A percentile compares a stretch with the other conserved stretches of the same genome.
phyloP scores from a whole-genome alignment of 2,797 vertebrate species.

The Distichodus sexfasciatus region DNA sequence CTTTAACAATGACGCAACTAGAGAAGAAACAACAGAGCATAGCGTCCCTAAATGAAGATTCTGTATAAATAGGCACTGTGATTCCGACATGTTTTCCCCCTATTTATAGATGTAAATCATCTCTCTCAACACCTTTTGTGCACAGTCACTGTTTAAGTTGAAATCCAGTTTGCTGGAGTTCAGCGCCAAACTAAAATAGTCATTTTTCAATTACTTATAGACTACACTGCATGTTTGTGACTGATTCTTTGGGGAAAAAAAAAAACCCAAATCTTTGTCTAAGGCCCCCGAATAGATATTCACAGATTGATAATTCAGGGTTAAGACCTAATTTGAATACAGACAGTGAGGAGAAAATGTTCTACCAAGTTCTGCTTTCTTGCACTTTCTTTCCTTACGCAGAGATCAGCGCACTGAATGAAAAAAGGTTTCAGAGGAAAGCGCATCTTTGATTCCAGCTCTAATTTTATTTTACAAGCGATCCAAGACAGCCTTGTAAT shows the following conservation, averaged over 20 bases:
- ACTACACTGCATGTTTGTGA: not conserved
- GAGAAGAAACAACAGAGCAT: too few relatives aligned
- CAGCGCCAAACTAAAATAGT: not conserved
- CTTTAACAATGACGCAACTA: too few relatives aligned
- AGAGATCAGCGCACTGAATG: slow-evolving; percentile 57
- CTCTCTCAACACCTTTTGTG: not conserved
- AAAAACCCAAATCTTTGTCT: not conserved
- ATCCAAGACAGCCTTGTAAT: slow-evolving; percentile 29
- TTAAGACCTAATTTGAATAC: not conserved
- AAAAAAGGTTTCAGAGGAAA: slow-evolving; percentile 46
- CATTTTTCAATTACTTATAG: not conserved
- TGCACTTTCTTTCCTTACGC: slow-evolving; percentile 51
- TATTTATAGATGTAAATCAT: not conserved
- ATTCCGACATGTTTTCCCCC: too few relatives aligned
- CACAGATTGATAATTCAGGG: not conserved
- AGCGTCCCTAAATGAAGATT: too few relatives aligned
- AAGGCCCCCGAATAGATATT: not conserved
- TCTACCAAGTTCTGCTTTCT: slow-evolving; percentile 61
- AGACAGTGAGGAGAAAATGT: not conserved
- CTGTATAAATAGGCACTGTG: too few relatives aligned
- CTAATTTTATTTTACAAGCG: slow-evolving; percentile 23
- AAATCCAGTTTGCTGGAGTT: not conserved
- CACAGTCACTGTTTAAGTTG: not conserved
- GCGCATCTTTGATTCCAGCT: slow-evolving; percentile 26
- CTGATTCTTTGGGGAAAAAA: not conserved